Evolutionary conservation across 1,140 invertebrate species (phyloP).

Genomic region (Teleogryllus occipitalis): DNA sequence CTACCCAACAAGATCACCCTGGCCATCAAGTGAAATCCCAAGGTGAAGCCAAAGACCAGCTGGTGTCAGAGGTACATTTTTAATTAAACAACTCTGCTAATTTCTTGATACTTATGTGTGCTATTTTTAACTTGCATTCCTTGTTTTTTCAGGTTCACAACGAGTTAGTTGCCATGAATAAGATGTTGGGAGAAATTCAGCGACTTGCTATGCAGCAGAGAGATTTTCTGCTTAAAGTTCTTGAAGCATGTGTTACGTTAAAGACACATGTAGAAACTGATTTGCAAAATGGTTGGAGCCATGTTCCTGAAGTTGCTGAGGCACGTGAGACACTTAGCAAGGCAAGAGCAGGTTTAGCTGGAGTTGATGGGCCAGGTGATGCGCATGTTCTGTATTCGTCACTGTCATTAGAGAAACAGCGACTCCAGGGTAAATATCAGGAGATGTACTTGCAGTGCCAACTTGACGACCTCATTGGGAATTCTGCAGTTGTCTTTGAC

Average conservation of each 20-base stretch:
- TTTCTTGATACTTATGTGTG: slow-evolving; percentile 4
- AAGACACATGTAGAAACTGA: slow-evolving; percentile 64
- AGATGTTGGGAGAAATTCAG: slow-evolving; percentile 51
- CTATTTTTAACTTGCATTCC: not conserved
- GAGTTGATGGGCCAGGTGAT: slow-evolving; percentile 47
- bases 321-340: slow-evolving; percentile 52
- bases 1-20: slow-evolving; percentile 50
- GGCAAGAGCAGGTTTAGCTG: slow-evolving; percentile 46
- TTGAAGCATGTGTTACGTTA: slow-evolving; percentile 60
- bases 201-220: slow-evolving; percentile 56
- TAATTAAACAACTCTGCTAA: not conserved
- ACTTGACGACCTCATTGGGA: slow-evolving; percentile 58
- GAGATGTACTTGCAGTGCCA: slow-evolving; percentile 64
- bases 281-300: slow-evolving; percentile 53
- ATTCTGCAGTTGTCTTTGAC: slow-evolving; percentile 54
- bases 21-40: slow-evolving; percentile 58
- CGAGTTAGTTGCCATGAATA: slow-evolving; percentile 31
- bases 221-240: slow-evolving; percentile 60
- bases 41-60: slow-evolving; percentile 55
- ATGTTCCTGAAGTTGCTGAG: slow-evolving; percentile 53
- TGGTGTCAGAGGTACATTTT: slow-evolving; percentile 49
- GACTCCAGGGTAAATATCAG: slow-evolving; percentile 55
- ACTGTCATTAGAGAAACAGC: slow-evolving; percentile 50
- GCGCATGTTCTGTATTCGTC: slow-evolving; percentile 47
- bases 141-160: slow-evolving; percentile 22